phyloP scores from a whole-genome alignment of 2,113 vertebrate genomes.

The Mugil cephalus region DNA sequence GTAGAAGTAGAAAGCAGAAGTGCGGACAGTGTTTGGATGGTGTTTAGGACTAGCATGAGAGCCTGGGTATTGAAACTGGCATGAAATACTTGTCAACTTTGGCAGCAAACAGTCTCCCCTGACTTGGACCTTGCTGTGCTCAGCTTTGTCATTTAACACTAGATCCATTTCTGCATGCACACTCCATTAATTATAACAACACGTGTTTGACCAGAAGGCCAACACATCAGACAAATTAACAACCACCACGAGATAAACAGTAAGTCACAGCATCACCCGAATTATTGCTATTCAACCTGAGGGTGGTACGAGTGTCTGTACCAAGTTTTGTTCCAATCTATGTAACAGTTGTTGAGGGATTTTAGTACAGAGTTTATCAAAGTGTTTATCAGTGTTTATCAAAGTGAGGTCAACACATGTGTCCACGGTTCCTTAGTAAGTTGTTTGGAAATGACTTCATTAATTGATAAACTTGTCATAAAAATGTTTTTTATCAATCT shows the following conservation, averaged over 20 bases:
- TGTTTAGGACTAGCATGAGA: slow-evolving; percentile 30
- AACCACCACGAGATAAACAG: not conserved
- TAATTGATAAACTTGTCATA: not conserved
- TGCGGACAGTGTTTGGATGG: slow-evolving; percentile 1
- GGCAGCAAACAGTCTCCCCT: slow-evolving; percentile 15
- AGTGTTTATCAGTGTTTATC: not conserved
- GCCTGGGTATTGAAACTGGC: no score
- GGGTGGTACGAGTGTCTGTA: not conserved
- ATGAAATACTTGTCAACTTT: no score
- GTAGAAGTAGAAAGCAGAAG: no score
- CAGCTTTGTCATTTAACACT: slow-evolving; percentile 1
- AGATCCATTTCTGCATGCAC: not conserved
- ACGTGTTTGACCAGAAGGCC: no score
- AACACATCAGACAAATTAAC: not conserved
- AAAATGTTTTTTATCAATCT: not conserved
- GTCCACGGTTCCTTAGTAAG: not conserved
- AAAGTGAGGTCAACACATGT: not conserved
- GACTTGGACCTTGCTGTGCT: slow-evolving; percentile 24
- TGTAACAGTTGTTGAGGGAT: not conserved
- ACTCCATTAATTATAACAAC: not conserved
- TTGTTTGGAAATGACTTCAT: no score
- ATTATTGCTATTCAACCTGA: not conserved
- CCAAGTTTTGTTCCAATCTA: not conserved
- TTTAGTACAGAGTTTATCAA: not conserved
- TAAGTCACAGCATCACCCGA: not conserved